Percentiles rank a stretch among this genome's conserved stretches.
These are phyloP conservation scores for Lasioglossum figueresi DNA, from an alignment of 2,888 invertebrate species.

Conservation along the genomic window DNA sequence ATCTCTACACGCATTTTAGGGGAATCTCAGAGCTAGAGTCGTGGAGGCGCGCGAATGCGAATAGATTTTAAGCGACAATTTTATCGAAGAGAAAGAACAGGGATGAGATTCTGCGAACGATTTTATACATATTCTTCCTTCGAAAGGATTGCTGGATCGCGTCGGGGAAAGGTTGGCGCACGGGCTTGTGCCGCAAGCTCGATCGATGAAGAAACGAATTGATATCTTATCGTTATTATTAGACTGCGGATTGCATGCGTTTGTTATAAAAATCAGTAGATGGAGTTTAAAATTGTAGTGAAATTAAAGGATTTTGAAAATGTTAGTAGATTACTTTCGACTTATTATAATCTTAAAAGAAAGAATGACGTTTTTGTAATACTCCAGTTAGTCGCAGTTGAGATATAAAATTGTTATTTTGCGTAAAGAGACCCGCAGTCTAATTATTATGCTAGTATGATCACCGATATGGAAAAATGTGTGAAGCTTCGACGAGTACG, in stretches of 20 bases:
- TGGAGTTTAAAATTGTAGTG: neutral
- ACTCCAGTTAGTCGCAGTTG: no score
- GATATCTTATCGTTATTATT: neutral
- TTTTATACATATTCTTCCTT: conserved; percentile 11
- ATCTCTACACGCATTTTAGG: conserved; percentile 63
- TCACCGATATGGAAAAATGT: neutral
- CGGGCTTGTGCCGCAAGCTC: neutral
- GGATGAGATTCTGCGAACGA: neutral
- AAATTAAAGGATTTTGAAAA: no score
- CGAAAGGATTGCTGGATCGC: neutral
- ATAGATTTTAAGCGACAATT: conserved; percentile 52
- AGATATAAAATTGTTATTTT: no score
- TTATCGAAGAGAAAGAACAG: neutral
- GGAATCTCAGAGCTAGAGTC: conserved; percentile 46
- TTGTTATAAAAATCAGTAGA: neutral
- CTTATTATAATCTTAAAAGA: no score
- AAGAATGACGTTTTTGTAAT: no score
- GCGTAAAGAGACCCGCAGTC: neutral
- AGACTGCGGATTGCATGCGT: neutral
- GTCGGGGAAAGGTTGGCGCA: neutral
- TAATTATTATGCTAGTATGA: neutral
- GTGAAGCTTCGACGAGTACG: neutral
- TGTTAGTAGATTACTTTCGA: no score
- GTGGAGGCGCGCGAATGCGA: conserved; percentile 36
- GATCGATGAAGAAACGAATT: neutral